A percentile compares a stretch with the other conserved stretches of the same genome.
Evolutionary conservation across 2,797 vertebrate species (phyloP).

Genomic region (Peromyscus nudipes): DNA sequence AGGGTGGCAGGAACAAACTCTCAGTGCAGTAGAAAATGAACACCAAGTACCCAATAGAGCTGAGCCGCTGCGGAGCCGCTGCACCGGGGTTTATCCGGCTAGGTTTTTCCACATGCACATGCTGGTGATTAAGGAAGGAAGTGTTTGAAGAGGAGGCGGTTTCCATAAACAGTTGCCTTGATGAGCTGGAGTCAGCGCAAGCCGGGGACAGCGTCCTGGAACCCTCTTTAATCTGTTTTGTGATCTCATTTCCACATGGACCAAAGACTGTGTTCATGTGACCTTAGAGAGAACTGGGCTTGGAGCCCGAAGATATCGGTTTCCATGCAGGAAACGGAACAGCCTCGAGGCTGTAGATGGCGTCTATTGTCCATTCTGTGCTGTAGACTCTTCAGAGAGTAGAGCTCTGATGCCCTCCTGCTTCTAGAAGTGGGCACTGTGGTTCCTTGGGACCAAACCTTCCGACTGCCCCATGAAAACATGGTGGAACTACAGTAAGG

Average conservation of each 20-base stretch:
- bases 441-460: background rate
- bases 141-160: constrained; percentile 41
- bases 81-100: background rate
- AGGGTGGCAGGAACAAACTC: background rate
- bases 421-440: rapidly evolving
- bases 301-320: background rate
- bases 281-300: background rate
- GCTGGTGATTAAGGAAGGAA: background rate
- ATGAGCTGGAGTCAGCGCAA: background rate
- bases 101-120: background rate
- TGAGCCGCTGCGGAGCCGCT: background rate
- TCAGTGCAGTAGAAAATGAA: background rate
- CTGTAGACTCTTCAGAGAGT: background rate
- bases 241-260: background rate
- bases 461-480: background rate
- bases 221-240: background rate
- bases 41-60: background rate
- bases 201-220: background rate
- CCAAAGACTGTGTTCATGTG: rapidly evolving
- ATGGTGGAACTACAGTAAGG: background rate
- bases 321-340: rapidly evolving
- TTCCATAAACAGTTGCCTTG: constrained; percentile 55
- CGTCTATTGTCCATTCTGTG: rapidly evolving
- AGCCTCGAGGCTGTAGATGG: rapidly evolving
- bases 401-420: rapidly evolving